phyloP scores from a whole-genome alignment of 2,113 vertebrate genomes.

The Brachyhypopomus occidentalis region DNA sequence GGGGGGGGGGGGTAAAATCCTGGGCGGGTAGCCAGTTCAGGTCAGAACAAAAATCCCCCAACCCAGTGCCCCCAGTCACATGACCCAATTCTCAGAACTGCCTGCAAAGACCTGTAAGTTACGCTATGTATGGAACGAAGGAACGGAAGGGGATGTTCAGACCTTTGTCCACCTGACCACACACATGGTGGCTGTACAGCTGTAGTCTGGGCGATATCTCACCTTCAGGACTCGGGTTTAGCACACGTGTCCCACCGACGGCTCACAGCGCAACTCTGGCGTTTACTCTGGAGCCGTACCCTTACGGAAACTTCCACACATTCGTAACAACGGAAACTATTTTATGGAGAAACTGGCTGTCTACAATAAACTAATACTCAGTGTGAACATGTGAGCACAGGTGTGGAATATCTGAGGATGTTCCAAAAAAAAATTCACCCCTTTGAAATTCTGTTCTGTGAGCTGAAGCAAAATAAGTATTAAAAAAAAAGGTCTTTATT shows the following conservation, averaged over 20 bases:
- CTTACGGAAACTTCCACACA: neutral
- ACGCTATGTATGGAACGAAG: neutral
- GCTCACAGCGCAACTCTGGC: neutral
- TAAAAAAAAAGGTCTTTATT: no score
- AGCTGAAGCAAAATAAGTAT: neutral
- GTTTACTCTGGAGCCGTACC: slow-evolving; percentile 1
- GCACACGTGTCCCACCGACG: neutral
- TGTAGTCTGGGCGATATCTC: slow-evolving; percentile 30
- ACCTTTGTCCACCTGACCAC: slow-evolving; percentile 32
- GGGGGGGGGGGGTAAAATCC: slow-evolving; percentile 8
- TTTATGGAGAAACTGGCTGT: neutral
- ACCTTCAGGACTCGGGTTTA: slow-evolving; percentile 9
- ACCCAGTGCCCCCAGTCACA: neutral
- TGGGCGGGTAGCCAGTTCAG: neutral
- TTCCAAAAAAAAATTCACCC: neutral
- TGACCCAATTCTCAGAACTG: neutral
- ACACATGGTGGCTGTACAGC: slow-evolving; percentile 10
- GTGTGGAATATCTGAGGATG: neutral
- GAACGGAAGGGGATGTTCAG: neutral
- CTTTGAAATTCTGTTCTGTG: neutral
- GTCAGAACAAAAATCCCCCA: neutral
- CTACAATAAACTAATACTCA: neutral
- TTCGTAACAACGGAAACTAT: slow-evolving; percentile 17
- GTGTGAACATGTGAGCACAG: neutral
- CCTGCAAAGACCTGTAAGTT: neutral